Percentiles rank a stretch among this genome's conserved stretches.
phyloP scores from a whole-genome alignment of 2,797 vertebrate species.

The Crax fasciolata region DNA sequence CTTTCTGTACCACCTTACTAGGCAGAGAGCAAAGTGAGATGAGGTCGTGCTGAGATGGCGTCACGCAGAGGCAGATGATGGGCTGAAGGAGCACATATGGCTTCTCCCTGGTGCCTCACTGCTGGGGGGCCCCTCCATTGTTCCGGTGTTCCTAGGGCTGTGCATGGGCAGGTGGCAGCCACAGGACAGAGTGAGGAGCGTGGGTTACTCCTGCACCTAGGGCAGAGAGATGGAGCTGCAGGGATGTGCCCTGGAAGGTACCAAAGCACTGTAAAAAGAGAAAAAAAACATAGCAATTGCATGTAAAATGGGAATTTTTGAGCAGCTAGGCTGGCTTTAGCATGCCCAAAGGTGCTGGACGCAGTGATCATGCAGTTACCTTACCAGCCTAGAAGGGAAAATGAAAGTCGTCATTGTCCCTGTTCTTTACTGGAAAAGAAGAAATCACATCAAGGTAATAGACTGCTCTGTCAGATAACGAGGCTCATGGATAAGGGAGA shows the following conservation, averaged over 20 bases:
- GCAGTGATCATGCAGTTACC: neutral
- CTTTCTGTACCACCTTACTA: neutral
- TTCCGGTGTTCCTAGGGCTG: neutral
- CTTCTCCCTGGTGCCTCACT: neutral
- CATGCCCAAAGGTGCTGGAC: neutral
- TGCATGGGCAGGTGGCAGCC: rapidly evolving
- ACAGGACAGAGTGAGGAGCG: neutral
- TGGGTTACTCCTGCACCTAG: neutral
- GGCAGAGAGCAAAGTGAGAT: neutral
- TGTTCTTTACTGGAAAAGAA: neutral
- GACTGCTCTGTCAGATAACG: neutral
- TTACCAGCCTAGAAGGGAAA: neutral
- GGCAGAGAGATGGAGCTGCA: neutral
- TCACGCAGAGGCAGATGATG: neutral
- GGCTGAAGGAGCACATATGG: neutral
- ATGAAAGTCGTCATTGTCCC: neutral
- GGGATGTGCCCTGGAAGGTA: neutral
- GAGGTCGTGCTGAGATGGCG: too few species aligned
- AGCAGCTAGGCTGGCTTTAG: neutral
- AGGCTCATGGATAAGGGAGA: neutral
- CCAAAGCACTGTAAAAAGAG: neutral
- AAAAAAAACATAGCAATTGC: neutral
- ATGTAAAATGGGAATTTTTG: neutral
- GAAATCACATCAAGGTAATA: neutral
- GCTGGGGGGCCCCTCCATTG: rapidly evolving